Base-by-base conservation (phyloP, 2,888 invertebrate species). In the Mycalesis mineus region DNA sequence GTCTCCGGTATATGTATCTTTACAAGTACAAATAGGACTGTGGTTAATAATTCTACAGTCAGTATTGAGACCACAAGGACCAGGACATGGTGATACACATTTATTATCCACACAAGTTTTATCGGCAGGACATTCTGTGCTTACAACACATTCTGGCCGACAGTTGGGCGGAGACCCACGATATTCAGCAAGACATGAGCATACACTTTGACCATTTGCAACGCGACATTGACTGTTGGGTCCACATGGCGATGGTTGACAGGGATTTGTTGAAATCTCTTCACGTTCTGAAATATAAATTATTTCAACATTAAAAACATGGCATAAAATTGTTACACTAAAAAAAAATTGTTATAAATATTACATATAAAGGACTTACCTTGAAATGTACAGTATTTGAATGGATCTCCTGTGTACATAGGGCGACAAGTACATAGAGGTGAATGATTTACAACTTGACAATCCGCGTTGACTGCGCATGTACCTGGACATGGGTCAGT, bases 401-500 rank as follows among this genome's bases (percentile, higher is more conserved):
- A 95, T 3, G 95, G 94, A 85, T 96, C 94, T 17, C 96, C 96
- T 5, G 92, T 91, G 71, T 91, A 95, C 37, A 93, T 93, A 51
- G 82, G 74, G 28, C 88, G 78, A 74, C 96, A 96, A 42, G 91
- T 92, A 73, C 95, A 93, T 58, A 91, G 80, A 49, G 94, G 93
- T 65, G 94, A 80, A 82, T 95, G 94, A 68, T 94, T 94, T 4
- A 94, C 91, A 11, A 94, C 94, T 82, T 93, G 92, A 75, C 95
- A 95, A 41, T 93, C 91, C 4, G 95, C 94, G 77, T 95, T 94
- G 65, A 91, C 88, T 9, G 94, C 95, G 79, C 95, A 96, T 28
- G 93, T 93, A 59, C 95, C 95, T 7, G 94, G 93, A 70, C 95
- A 96, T 17, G 95, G 95, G 78, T 95, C 94, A 58, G 91, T 88